phyloP scores from a whole-genome alignment of 2,113 vertebrate species.

The Clarias gariepinus region DNA sequence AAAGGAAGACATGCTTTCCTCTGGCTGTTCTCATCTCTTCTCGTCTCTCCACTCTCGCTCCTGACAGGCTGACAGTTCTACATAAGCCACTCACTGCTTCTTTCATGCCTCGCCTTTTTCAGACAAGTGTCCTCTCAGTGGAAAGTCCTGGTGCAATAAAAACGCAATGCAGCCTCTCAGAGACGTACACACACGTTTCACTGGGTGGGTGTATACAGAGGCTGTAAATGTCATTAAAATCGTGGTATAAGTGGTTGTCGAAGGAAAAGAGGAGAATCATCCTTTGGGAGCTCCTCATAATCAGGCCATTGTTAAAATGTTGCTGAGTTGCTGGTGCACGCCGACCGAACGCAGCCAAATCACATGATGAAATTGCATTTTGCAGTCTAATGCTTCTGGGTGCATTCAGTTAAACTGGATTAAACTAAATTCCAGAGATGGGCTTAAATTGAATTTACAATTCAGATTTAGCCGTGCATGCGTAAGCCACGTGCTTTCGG shows the following conservation, averaged over 20 bases:
- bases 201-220: background rate
- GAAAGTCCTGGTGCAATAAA: background rate
- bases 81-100: constrained; percentile 54
- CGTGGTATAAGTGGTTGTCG: background rate
- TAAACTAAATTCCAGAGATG: constrained; percentile 33
- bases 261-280: constrained; percentile 9
- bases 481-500: background rate
- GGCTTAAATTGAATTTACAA: constrained; percentile 35
- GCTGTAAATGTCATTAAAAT: constrained; percentile 5
- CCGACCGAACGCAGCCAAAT: background rate
- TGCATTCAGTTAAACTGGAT: constrained; percentile 30
- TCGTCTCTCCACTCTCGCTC: constrained; percentile 42
- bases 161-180: background rate
- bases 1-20: constrained; percentile 50
- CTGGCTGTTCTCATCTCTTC: background rate
- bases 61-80: constrained; percentile 64
- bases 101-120: constrained; percentile 30
- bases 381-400: constrained; percentile 9
- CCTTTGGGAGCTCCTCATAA: background rate
- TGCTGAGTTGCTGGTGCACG: constrained; percentile 15
- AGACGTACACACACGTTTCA: background rate
- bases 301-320: constrained; percentile 21
- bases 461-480: constrained; percentile 20
- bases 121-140: constrained; percentile 13
- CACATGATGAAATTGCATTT: constrained; percentile 29